Evolutionary conservation across 2,888 invertebrate genomes (phyloP), one percentile per base, ranked within the genome.

Genomic region (Oconnorella tubifera): DNA sequence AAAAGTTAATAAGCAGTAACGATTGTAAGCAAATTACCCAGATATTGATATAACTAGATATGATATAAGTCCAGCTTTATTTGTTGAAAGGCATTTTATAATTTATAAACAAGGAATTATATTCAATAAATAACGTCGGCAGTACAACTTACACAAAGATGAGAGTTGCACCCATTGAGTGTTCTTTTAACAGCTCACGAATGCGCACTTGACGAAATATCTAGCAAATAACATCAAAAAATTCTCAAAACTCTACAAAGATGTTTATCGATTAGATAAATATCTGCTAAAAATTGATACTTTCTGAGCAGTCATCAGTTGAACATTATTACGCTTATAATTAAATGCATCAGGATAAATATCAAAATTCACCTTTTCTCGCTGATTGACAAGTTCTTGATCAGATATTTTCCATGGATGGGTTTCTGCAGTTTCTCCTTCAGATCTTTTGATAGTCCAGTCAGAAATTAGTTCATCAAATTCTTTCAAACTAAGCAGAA

Each of bases 131-230:
- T n/a, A n/a, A n/a, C n/a, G n/a, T n/a, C n/a, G n/a, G n/a, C n/a
- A n/a, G n/a, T n/a, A n/a, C n/a, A n/a, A n/a, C 89, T 83, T 88
- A 97, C 88, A 97, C 91, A 67, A 96, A 95, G 69, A 96, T 89
- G 67, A 97, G 86, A 23, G 89, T 87, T 0, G 96, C 90, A 71
- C 89, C 88, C 70, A 84, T 85, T 1, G 94, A 95, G 80, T 94
- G 89, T 77, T 90, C 86, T 40, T 87, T 81, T 61, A 97, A 85
- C 59, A 95, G 86, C 82, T 97, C 96, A 62, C 93, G 86, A 59
- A 96, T 85, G 50, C 95, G 88, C 71, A 97, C 85, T 81, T 97
- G 92, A 2, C 96, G 87, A 83, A 91, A 89, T 0, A 93, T 94
- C 83, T 83, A 51, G 10, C 40, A 40, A n/a, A n/a, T 19, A 51